phyloP scores from a whole-genome alignment of 2,888 invertebrate species.

The Heptascelio sp. region DNA sequence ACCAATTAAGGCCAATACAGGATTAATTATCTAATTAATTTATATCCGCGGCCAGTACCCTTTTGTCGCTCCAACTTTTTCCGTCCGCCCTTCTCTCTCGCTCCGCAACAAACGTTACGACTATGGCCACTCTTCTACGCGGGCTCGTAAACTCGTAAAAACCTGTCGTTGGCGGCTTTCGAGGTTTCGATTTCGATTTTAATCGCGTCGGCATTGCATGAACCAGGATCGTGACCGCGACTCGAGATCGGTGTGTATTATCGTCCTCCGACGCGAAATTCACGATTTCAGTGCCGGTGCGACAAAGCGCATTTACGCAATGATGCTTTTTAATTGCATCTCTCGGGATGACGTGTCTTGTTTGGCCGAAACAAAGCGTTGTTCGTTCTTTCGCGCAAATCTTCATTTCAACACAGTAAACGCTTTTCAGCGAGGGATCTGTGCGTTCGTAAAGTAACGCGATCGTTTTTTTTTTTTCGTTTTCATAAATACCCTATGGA shows the following conservation, averaged over 20 bases:
- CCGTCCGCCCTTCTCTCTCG: slow-evolving; percentile 12
- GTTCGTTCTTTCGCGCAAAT: no score
- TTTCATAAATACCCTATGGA: no score
- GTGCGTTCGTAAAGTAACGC: no score
- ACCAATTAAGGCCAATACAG: slow-evolving; percentile 84
- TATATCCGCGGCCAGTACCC: slow-evolving; percentile 75
- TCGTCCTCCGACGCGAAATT: slow-evolving; percentile 52
- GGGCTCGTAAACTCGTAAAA: slow-evolving; percentile 64
- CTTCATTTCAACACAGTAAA: no score
- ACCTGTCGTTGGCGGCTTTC: slow-evolving; percentile 66
- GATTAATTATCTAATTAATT: slow-evolving; percentile 85
- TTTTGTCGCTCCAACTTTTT: slow-evolving; percentile 17
- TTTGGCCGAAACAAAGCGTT: no score
- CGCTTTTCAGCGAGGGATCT: no score
- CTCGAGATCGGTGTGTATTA: slow-evolving; percentile 56
- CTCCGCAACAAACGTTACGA: background rate
- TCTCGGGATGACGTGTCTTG: no score
- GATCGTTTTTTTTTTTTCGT: no score
- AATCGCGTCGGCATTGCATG: slow-evolving; percentile 64
- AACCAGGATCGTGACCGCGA: slow-evolving; percentile 63
- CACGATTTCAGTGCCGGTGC: slow-evolving; percentile 56
- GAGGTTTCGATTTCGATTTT: slow-evolving; percentile 73
- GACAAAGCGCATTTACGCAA: no score
- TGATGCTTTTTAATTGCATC: no score
- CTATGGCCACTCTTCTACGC: background rate